Evolutionary conservation across 2,113 vertebrate species (phyloP).

Genomic region (Rhipidura dahli): DNA sequence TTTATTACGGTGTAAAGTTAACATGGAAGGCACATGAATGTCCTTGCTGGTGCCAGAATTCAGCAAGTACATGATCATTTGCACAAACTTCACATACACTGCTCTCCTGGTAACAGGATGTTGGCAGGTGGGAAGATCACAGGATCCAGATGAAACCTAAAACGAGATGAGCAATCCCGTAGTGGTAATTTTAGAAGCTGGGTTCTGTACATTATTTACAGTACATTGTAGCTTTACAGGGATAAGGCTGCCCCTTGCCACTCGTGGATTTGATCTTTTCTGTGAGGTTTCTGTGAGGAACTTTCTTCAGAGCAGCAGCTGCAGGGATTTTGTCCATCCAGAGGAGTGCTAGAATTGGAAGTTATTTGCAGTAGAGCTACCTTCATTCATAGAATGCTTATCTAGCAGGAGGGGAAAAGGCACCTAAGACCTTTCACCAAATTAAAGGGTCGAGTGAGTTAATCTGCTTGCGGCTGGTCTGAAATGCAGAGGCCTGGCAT

Average conservation of each 20-base stretch:
- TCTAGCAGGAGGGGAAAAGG: neutral
- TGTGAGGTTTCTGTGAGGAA: neutral
- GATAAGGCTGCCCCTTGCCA: neutral
- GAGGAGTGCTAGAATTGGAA: neutral
- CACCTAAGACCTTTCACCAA: neutral
- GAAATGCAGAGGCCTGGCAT: neutral
- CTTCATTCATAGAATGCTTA: neutral
- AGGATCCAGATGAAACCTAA: slow-evolving; percentile 51
- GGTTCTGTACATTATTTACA: slow-evolving; percentile 59
- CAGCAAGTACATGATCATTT: slow-evolving; percentile 33
- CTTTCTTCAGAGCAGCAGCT: neutral
- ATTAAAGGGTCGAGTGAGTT: neutral
- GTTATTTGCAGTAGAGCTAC: neutral
- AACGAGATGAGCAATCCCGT: neutral
- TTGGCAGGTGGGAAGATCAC: slow-evolving; percentile 61
- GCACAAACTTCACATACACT: slow-evolving; percentile 1
- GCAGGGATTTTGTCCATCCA: neutral
- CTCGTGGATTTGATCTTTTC: neutral
- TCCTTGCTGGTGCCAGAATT: slow-evolving; percentile 10
- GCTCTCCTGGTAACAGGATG: slow-evolving; percentile 48
- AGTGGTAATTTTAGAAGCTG: slow-evolving; percentile 59
- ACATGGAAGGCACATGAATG: slow-evolving; percentile 5
- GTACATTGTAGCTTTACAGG: slow-evolving; percentile 21
- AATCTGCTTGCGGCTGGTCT: neutral
- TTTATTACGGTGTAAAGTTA: neutral